Percentiles rank a stretch among this genome's conserved stretches.
These are phyloP conservation scores for Brachionus koreanus DNA, from an alignment of 1,140 invertebrate species.

Conservation along the genomic window DNA sequence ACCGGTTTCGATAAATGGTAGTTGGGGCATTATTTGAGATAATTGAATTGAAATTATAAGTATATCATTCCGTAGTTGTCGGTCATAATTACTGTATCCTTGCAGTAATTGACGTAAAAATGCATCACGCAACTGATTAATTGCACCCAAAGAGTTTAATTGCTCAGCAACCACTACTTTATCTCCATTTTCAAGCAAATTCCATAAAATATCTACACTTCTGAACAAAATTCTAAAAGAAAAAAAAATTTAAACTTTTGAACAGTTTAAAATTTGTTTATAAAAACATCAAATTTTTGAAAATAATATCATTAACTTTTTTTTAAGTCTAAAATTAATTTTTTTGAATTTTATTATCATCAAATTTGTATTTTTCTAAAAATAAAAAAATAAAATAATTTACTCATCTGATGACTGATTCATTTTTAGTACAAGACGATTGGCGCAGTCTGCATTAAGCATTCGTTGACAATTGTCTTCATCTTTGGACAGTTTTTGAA, in stretches of 20 bases:
- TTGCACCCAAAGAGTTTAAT: slow-evolving; percentile 53
- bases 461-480: slow-evolving; percentile 57
- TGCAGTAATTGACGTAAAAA: slow-evolving; percentile 56
- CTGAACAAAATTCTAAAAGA: slow-evolving; percentile 52
- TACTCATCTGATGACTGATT: slow-evolving; percentile 53
- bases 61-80: slow-evolving; percentile 57
- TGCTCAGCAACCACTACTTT: slow-evolving; percentile 50
- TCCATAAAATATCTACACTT: slow-evolving; percentile 57
- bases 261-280: neutral
- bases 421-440: slow-evolving; percentile 51
- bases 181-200: slow-evolving; percentile 55
- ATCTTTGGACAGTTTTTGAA: slow-evolving; percentile 54
- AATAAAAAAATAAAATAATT: neutral
- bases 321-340: no score
- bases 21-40: slow-evolving; percentile 49
- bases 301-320: no score
- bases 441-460: slow-evolving; percentile 52
- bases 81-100: slow-evolving; percentile 56
- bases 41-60: slow-evolving; percentile 54
- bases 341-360: no score
- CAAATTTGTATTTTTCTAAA: neutral
- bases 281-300: neutral
- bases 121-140: slow-evolving; percentile 56
- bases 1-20: slow-evolving; percentile 59
- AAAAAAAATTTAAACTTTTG: neutral